A percentile compares a stretch with the other conserved stretches of the same genome.
phyloP scores from a whole-genome alignment of 2,797 vertebrate species.

The Pteropus rufus region DNA sequence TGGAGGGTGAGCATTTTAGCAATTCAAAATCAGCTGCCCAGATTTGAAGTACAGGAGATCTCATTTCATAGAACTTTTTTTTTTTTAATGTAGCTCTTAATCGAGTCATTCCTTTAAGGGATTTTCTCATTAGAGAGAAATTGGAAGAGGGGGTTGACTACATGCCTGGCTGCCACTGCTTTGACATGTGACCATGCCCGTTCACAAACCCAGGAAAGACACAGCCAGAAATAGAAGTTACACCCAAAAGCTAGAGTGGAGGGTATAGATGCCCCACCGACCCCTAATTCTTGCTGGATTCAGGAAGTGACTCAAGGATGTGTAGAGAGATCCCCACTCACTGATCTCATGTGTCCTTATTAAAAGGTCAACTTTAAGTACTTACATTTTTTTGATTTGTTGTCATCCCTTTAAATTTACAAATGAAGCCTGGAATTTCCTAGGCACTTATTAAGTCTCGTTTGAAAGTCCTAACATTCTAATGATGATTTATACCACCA shows the following conservation, averaged over 20 bases:
- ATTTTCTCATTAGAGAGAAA: constrained; percentile 6
- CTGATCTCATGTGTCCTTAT: background rate
- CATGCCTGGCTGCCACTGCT: background rate
- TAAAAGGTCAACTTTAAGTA: constrained; percentile 29
- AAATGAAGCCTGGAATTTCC: constrained; percentile 30
- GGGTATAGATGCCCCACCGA: background rate
- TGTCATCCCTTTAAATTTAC: constrained; percentile 43
- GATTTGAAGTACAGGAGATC: background rate
- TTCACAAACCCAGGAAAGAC: background rate
- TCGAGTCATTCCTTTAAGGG: background rate
- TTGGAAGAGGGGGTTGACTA: background rate
- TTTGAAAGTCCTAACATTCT: background rate
- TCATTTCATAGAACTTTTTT: background rate
- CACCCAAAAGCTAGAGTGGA: background rate
- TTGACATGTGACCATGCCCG: background rate
- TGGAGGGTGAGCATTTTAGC: background rate
- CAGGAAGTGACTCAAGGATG: background rate
- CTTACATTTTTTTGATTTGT: constrained; percentile 5
- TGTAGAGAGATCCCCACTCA: background rate
- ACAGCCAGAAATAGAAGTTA: background rate
- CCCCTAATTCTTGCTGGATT: background rate
- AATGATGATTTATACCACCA: background rate
- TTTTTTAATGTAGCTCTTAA: background rate
- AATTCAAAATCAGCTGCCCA: background rate
- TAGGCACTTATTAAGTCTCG: constrained; percentile 5